A percentile compares a stretch with the other conserved stretches of the same genome.
Evolutionary conservation across 2,797 vertebrate species (phyloP).

Genomic region (Naso thynnoides): DNA sequence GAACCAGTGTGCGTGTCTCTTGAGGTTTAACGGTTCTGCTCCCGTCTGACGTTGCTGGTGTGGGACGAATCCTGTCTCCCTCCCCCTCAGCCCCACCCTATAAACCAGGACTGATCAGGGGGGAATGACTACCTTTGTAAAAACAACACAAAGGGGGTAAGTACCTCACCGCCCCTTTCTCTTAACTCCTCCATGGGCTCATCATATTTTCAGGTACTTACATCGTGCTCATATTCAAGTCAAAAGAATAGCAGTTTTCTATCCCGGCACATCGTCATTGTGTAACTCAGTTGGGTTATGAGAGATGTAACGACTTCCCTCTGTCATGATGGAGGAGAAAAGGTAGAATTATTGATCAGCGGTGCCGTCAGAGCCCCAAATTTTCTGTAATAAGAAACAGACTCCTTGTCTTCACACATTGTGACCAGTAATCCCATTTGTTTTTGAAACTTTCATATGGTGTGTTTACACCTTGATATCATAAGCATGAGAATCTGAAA

Average conservation of each 20-base stretch:
- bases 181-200: slow-evolving; percentile 72
- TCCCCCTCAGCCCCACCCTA: slow-evolving; percentile 84
- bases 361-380: slow-evolving; percentile 85
- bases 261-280: slow-evolving; percentile 31
- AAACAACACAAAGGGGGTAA: slow-evolving; percentile 86
- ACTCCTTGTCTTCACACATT: slow-evolving; percentile 77
- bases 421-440: slow-evolving; percentile 40
- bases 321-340: slow-evolving; percentile 44
- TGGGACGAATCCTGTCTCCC: slow-evolving; percentile 81
- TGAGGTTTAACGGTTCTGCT: slow-evolving; percentile 84
- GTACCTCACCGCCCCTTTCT: slow-evolving; percentile 83
- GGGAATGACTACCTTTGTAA: slow-evolving; percentile 82
- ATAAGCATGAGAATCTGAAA: slow-evolving; percentile 23
- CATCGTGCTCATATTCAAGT: slow-evolving; percentile 50
- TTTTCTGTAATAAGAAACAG: slow-evolving; percentile 99
- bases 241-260: slow-evolving; percentile 15
- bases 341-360: slow-evolving; percentile 79
- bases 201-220: slow-evolving; percentile 69
- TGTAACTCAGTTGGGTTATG: slow-evolving; percentile 27
- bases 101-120: slow-evolving; percentile 88
- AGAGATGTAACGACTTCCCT: slow-evolving; percentile 43
- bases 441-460: slow-evolving; percentile 33
- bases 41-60: slow-evolving; percentile 85
- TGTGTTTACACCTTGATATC: slow-evolving; percentile 29
- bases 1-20: slow-evolving; percentile 73